Evolutionary conservation across 2,888 invertebrate genomes (phyloP).

Genomic region (Mantis religiosa): DNA sequence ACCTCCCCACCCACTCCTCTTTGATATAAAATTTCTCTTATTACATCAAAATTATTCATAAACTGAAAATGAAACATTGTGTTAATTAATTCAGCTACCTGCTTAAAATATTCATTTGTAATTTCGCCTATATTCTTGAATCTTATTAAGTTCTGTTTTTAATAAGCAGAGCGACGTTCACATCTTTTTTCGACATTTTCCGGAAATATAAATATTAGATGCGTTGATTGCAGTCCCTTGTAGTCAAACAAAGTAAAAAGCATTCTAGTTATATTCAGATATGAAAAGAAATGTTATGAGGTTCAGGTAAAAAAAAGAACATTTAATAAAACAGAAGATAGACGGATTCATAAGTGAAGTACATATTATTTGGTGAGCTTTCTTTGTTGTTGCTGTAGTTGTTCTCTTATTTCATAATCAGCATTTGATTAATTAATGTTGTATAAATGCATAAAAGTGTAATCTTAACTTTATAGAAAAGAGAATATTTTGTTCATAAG

Average conservation of each 20-base stretch:
- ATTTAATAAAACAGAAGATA: background rate
- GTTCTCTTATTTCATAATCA: background rate
- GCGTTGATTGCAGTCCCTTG: background rate
- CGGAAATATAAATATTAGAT: background rate
- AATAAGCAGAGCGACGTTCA: background rate
- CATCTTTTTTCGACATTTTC: background rate
- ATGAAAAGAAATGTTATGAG: background rate
- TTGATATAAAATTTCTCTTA: background rate
- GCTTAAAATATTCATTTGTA: slow-evolving; percentile 10
- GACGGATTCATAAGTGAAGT: background rate
- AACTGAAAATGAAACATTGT: slow-evolving; percentile 6
- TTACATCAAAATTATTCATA: slow-evolving; percentile 12
- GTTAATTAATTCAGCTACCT: slow-evolving; percentile 12
- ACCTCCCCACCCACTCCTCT: background rate
- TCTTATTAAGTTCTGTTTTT: background rate
- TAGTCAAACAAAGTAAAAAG: background rate
- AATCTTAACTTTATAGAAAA: too few species aligned
- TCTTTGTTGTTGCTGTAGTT: background rate
- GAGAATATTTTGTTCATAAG: too few species aligned
- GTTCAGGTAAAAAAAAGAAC: background rate
- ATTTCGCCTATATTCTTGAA: background rate
- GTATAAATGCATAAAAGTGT: too few species aligned
- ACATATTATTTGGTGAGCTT: background rate
- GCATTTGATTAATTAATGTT: background rate
- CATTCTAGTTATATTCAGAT: background rate